A percentile compares a stretch with the other conserved stretches of the same genome.
Conservation (phyloP, 2,797 vertebrate genomes). For the Kryptolebias ocellatus region DNA sequence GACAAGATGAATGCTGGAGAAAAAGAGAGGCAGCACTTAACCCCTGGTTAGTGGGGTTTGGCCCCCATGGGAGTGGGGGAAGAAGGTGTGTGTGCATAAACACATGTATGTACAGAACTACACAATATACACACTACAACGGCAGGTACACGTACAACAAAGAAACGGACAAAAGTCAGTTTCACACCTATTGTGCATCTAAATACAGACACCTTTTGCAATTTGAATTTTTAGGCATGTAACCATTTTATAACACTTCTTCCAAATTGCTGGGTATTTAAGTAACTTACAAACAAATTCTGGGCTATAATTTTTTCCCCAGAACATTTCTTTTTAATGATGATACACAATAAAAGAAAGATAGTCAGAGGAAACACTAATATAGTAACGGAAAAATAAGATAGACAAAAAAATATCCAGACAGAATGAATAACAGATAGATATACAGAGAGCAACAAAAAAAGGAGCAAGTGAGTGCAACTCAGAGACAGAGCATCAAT, state of each 20-base stretch:
- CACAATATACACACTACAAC: constrained; percentile 32
- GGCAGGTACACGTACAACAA: constrained; percentile 39
- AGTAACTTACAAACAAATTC: not conserved
- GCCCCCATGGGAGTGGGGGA: constrained; percentile 68
- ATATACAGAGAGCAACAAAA: constrained; percentile 65
- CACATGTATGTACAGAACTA: constrained; percentile 33
- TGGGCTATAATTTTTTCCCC: not conserved
- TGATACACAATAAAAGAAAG: constrained; percentile 20
- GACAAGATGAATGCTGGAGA: constrained; percentile 66
- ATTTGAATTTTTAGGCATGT: constrained; percentile 44
- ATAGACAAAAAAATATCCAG: constrained; percentile 37
- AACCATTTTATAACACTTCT: constrained; percentile 5
- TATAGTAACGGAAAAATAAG: constrained; percentile 23
- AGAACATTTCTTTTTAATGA: not conserved
- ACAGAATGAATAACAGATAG: constrained; percentile 57
- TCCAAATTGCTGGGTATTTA: not conserved
- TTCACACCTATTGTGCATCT: constrained; percentile 38
- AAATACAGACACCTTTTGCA: constrained; percentile 38
- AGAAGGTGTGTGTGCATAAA: constrained; percentile 52
- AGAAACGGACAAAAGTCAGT: constrained; percentile 29
- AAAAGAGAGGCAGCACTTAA: constrained; percentile 74
- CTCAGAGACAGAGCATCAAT: constrained; percentile 89
- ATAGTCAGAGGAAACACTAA: constrained; percentile 10
- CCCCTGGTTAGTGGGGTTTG: constrained; percentile 72
- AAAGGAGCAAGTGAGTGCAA: constrained; percentile 58